Percentiles rank a stretch among this genome's conserved stretches.
phyloP scores from a whole-genome alignment of 2,113 vertebrate genomes.

The Heloderma charlesbogerti region DNA sequence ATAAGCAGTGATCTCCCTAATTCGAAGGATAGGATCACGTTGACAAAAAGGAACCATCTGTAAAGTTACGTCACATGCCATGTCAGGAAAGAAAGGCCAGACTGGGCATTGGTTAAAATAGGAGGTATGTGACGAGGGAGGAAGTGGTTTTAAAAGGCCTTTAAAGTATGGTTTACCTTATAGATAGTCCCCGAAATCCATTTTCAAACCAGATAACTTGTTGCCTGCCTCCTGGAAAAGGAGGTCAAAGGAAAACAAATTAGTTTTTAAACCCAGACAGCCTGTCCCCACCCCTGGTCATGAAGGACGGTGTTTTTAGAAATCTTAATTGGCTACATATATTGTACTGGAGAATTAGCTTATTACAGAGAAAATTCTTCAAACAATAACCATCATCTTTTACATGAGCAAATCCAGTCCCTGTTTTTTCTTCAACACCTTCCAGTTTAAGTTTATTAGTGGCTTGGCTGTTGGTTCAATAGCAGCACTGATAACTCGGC shows the following conservation, averaged over 20 bases:
- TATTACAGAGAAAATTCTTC: background rate
- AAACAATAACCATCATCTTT: background rate
- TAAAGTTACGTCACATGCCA: background rate
- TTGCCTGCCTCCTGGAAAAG: background rate
- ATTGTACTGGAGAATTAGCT: background rate
- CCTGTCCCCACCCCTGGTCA: fast-evolving
- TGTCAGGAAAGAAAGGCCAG: background rate
- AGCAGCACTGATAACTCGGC: background rate
- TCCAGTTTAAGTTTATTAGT: background rate
- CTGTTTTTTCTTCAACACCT: background rate
- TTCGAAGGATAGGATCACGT: background rate
- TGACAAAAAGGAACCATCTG: background rate
- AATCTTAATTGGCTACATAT: fast-evolving
- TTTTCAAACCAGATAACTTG: background rate
- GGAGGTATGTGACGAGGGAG: no score
- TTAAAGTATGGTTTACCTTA: background rate
- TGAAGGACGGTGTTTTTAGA: background rate
- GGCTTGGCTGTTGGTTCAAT: conserved; percentile 8
- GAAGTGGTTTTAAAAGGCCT: background rate
- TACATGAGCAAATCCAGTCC: background rate
- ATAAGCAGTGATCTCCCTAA: background rate
- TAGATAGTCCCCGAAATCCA: background rate
- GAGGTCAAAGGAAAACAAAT: background rate
- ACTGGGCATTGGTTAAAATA: background rate
- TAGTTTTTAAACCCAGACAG: background rate